Evolutionary conservation across 2,797 vertebrate species (phyloP).

Genomic region (Numenius phaeopus): DNA sequence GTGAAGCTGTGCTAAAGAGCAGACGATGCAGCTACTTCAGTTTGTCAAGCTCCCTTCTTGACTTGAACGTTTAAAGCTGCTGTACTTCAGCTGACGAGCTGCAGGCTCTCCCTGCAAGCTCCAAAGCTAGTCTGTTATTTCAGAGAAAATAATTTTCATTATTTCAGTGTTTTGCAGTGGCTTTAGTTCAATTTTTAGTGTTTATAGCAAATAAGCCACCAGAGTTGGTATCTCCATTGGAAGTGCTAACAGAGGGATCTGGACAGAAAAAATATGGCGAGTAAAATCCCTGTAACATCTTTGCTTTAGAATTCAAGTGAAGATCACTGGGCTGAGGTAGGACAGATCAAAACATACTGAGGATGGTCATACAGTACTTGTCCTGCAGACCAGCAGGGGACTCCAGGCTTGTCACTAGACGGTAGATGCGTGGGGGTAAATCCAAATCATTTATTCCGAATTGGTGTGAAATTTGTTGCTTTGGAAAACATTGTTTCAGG

Average conservation of each 20-base stretch:
- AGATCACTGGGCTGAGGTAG: background rate
- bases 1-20: constrained; percentile 45
- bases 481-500: background rate
- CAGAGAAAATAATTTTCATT: background rate
- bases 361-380: background rate
- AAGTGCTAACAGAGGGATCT: background rate
- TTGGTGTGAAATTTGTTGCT: background rate
- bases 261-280: background rate
- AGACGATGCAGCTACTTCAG: constrained; percentile 56
- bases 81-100: constrained; percentile 4
- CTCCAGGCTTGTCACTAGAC: background rate
- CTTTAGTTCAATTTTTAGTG: background rate
- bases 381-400: background rate
- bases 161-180: background rate
- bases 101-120: background rate
- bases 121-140: background rate
- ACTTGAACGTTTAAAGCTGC: constrained; percentile 26
- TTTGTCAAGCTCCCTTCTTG: constrained; percentile 46
- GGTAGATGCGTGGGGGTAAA: background rate
- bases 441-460: background rate
- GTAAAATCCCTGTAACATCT: background rate
- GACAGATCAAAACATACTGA: background rate
- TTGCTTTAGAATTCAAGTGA: background rate
- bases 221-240: background rate
- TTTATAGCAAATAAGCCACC: background rate